Percentiles rank a stretch among this genome's conserved stretches.
These are phyloP conservation scores for Schizopygopsis malacanthus DNA, from an alignment of 2,797 vertebrate genomes.

Conservation along the genomic window DNA sequence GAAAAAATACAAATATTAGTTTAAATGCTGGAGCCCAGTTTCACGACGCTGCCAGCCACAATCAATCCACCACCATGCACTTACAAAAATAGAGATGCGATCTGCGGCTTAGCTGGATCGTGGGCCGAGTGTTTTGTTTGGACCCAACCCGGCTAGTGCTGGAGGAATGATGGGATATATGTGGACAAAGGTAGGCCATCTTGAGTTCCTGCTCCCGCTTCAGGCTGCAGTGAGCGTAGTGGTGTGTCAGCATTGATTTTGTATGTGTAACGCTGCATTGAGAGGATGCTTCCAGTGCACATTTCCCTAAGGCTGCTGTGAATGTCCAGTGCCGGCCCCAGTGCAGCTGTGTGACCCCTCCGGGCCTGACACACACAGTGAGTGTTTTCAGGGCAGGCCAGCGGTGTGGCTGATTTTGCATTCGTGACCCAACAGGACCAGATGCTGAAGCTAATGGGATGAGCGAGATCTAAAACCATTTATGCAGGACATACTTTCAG, in stretches of 20 bases:
- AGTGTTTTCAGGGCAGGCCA: conserved; percentile 2
- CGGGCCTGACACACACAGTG: not conserved
- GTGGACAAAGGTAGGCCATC: conserved; percentile 56
- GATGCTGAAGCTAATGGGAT: not conserved
- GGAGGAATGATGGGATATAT: conserved; percentile 51
- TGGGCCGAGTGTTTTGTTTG: conserved; percentile 5
- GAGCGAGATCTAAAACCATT: not conserved
- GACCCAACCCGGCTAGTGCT: conserved; percentile 8
- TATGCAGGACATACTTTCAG: not conserved
- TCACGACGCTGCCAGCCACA: conserved; percentile 37
- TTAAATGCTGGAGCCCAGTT: conserved; percentile 37
- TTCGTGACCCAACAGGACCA: not conserved
- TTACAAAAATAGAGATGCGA: conserved; percentile 49
- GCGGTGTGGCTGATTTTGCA: not conserved
- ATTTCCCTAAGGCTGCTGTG: not conserved
- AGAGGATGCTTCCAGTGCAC: not conserved
- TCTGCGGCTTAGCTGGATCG: conserved; percentile 13
- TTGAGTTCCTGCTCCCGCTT: conserved; percentile 21
- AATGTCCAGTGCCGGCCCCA: not conserved
- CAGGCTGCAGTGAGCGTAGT: conserved; percentile 8
- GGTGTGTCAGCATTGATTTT: not conserved
- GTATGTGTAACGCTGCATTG: conserved; percentile 26
- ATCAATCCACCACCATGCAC: conserved; percentile 46
- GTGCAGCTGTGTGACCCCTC: conserved; percentile 18
- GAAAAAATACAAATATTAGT: conserved; percentile 38